Evolutionary conservation across 2,888 invertebrate species (phyloP), one percentile per base, ranked within the genome.

Genomic region (Scaptomyza flava): DNA sequence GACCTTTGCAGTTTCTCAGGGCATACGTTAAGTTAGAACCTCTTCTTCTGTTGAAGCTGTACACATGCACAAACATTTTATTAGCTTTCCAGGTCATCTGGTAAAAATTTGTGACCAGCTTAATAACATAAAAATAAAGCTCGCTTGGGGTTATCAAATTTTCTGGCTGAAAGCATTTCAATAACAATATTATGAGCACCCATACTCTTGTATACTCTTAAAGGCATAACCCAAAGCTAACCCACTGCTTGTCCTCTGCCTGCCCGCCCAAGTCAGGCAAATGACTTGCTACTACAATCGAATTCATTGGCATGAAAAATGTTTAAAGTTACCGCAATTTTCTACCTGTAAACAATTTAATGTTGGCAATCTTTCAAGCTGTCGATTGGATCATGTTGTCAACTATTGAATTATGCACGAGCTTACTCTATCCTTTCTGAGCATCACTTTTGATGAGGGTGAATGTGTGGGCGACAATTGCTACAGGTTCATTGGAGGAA

Each of bases 261-360:
- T 36, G 27, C 6, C 6, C 0, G 42, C 9, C 58, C 27, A 3
- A n/a, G n/a, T n/a, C n/a, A n/a, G n/a, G n/a, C n/a, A n/a, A n/a
- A n/a, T n/a, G 48, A 33, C 48, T 20, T 50, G 3, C 6, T 45
- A 43, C 2, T 11, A 33, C 78, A 84, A 82, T 82, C 79, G 76
- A 84, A 84, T 86, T 81, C 75, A 86, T 76, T 87, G 73, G 67
- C 63, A 72, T 68, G 75, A 69, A 84, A 84, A 75, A 78, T 78
- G 65, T 74, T 63, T 61, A 59, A 70, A 58, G 68, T 34, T 65
- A 57, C 54, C 63, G 41, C 51, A 68, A 68, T 79, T 67, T 79
- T 63, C 67, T 46, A 72, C 77, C 67, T 72, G 72, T 60, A 68
- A 69, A 70, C 69, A 69, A 65, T 64, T 79, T 77, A 62, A 76